Evolutionary conservation across 2,797 vertebrate genomes (phyloP).

Genomic region (Sparidentex hasta): DNA sequence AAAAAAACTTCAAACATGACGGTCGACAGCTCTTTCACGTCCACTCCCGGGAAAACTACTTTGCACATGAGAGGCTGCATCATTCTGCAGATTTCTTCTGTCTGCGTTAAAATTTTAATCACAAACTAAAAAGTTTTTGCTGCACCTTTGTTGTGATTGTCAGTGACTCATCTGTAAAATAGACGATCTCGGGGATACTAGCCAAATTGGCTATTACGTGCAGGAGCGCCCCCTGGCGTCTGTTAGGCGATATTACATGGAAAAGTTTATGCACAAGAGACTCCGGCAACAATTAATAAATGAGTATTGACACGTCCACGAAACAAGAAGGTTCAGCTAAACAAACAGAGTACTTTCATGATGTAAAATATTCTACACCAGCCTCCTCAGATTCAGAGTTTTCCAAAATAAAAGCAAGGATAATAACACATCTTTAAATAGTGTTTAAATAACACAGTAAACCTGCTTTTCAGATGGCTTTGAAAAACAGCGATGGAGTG

Average conservation of each 20-base stretch:
- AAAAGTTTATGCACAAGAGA: not conserved
- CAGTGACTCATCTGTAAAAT: not conserved
- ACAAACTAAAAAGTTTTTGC: not conserved
- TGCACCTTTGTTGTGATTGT: not conserved
- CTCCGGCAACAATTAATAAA: not conserved
- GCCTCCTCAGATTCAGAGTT: not conserved
- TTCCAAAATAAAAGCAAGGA: not conserved
- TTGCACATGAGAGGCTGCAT: not conserved
- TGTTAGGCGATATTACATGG: not conserved
- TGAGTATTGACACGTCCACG: not conserved
- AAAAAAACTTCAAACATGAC: not conserved
- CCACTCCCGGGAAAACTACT: not conserved
- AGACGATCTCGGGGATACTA: conserved; percentile 48
- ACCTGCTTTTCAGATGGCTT: not conserved
- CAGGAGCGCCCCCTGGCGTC: conserved; percentile 63
- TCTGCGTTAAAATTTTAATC: not conserved
- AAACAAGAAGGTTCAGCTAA: not conserved
- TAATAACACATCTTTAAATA: no score
- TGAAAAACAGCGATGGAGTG: not conserved
- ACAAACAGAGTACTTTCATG: not conserved
- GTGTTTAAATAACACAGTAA: not conserved
- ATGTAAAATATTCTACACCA: not conserved
- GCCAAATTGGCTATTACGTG: not conserved
- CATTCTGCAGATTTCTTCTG: not conserved
- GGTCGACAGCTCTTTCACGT: not conserved